phyloP scores from a whole-genome alignment of 2,888 invertebrate genomes.

The Macaria liturata region DNA sequence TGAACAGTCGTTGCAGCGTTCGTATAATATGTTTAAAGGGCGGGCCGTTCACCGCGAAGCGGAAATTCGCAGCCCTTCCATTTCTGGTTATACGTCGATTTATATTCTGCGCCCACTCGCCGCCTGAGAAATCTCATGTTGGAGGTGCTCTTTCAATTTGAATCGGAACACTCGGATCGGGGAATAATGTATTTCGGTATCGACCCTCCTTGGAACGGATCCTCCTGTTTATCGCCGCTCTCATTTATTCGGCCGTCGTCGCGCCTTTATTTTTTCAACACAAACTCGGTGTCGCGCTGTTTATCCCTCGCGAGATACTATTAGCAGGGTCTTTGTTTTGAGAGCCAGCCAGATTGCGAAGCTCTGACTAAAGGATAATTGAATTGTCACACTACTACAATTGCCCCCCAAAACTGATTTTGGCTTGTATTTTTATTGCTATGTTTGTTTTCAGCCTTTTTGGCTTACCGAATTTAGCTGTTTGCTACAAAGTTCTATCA shows the following conservation, averaged over 20 bases:
- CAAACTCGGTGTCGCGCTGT: conserved; percentile 73
- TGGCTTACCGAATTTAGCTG: conserved; percentile 17
- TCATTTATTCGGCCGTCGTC: conserved; percentile 82
- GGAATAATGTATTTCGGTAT: conserved; percentile 83
- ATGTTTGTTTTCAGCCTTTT: conserved; percentile 31
- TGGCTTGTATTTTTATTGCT: conserved; percentile 36
- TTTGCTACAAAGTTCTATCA: not conserved
- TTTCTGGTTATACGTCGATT: conserved; percentile 82
- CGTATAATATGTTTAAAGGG: conserved; percentile 47
- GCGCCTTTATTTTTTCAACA: conserved; percentile 81
- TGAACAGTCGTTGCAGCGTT: conserved; percentile 39
- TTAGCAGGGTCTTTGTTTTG: conserved; percentile 77
- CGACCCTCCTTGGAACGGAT: conserved; percentile 79
- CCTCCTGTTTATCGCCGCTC: conserved; percentile 82
- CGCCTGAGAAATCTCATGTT: conserved; percentile 83
- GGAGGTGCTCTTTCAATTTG: conserved; percentile 84
- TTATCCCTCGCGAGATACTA: conserved; percentile 73
- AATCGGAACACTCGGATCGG: conserved; percentile 83
- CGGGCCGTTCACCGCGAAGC: conserved; percentile 67
- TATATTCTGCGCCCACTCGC: conserved; percentile 83
- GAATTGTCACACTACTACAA: conserved; percentile 65
- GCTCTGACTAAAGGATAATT: conserved; percentile 69
- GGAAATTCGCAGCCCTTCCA: conserved; percentile 79
- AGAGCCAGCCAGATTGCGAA: conserved; percentile 69
- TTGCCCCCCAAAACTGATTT: conserved; percentile 41